Evolutionary conservation across 2,888 invertebrate genomes (phyloP), one percentile per base, ranked within the genome.

Genomic region (Phalangium opilio): DNA sequence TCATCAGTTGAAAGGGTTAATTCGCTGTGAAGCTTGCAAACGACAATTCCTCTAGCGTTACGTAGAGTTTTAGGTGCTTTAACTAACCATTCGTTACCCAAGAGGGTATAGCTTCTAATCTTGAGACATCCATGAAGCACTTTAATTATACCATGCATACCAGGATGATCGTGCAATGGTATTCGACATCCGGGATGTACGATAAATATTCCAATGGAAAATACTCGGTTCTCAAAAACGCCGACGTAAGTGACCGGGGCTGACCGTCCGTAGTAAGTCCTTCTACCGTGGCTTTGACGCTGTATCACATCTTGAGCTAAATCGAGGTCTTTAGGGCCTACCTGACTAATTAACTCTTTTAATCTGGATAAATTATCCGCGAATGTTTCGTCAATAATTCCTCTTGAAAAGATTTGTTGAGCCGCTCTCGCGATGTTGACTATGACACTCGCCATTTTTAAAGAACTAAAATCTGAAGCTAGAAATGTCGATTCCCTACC

Each of bases 131-230:
- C 60, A 41, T 55, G 52, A 7, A 62, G 32, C 7, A 63, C 62
- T 51, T 58, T 59, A 18, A 62, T 43, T 1, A 61, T 49, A 14
- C 59, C 60, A 43, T 55, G 49, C 59, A 59, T 59, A 18, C 51
- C 53, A 1, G 91, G 91, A 64, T 93, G 93, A 64, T 93, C 86
- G 60, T 93, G 93, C 44, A 91, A 69, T 1, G 91, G 91, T 70
- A 93, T 76, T 53, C 77, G 78, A 55, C 81, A 80, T 19, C 80
- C 81, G 17, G 78, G 77, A 61, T 77, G 78, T 49, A 90, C 64
- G 7, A 69, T 61, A 55, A 71, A 71, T 35, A 71, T 62, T 10
- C 68, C 66, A 57, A 70, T 63, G 17, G 66, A 63, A 54, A 73
- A 63, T 39, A 62, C 55, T 33, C 63, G 57, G 64, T 87, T 80